These are phyloP conservation scores for Microtus oregoni DNA, from an alignment of 2,113 vertebrate species.

Conservation along the genomic window DNA sequence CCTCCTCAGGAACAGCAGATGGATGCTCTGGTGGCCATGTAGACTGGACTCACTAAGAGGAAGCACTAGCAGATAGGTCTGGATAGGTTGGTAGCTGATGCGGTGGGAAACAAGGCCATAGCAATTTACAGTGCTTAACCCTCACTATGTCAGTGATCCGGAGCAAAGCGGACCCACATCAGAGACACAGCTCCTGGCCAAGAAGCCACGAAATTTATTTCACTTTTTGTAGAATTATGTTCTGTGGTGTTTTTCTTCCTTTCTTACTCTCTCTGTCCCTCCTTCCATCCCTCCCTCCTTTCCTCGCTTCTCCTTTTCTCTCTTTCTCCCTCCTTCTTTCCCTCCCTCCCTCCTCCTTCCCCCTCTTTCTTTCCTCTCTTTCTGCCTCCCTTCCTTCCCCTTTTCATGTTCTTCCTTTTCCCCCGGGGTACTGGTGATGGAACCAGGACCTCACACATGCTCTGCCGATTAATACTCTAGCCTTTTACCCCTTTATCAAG, in stretches of 20 bases:
- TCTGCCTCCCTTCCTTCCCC: too few relatives aligned
- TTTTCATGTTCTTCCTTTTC: neutral
- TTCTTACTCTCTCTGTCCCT: too few relatives aligned
- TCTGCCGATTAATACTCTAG: neutral
- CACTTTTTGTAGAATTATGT: neutral
- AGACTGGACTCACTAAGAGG: neutral
- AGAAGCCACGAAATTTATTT: neutral
- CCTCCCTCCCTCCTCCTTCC: too few relatives aligned
- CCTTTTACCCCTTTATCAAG: neutral
- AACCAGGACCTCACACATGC: neutral
- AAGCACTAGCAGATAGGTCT: neutral
- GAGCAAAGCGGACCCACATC: neutral
- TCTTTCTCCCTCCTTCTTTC: too few relatives aligned
- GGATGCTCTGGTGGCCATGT: rapidly evolving
- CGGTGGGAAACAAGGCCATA: neutral
- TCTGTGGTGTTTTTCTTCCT: too few relatives aligned
- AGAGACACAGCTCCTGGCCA: neutral
- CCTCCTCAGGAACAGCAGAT: neutral
- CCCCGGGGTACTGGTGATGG: neutral
- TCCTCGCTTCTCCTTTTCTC: rapidly evolving
- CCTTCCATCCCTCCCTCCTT: too few relatives aligned
- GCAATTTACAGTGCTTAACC: neutral
- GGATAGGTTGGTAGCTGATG: rapidly evolving
- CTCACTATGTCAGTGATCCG: too few relatives aligned
- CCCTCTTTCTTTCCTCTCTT: neutral